A percentile compares a stretch with the other conserved stretches of the same genome.
These are phyloP conservation scores for Strix uralensis DNA, from an alignment of 2,113 vertebrate species.

Conservation along the genomic window DNA sequence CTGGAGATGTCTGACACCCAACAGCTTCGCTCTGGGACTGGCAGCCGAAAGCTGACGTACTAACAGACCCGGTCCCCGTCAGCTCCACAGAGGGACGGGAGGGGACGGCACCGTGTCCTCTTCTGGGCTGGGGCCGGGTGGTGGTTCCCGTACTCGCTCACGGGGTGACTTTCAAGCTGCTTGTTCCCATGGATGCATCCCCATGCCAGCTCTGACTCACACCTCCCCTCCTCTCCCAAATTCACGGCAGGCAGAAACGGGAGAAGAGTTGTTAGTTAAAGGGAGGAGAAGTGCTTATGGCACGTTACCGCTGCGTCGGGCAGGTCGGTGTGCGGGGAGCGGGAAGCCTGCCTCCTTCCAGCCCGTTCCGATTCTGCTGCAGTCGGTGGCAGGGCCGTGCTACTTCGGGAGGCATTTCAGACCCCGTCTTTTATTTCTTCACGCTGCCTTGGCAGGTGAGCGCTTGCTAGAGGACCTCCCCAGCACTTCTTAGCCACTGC, in stretches of 20 bases:
- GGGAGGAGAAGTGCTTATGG: not conserved
- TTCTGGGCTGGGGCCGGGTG: not conserved
- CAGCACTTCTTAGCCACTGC: not conserved
- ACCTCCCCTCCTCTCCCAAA: not conserved
- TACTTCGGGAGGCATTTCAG: not conserved
- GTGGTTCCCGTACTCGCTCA: not conserved
- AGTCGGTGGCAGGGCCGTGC: not conserved
- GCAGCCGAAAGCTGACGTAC: not conserved
- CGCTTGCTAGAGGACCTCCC: not conserved
- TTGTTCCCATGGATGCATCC: not conserved
- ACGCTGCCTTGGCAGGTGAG: accelerated
- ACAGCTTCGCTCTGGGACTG: not conserved
- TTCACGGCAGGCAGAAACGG: not conserved
- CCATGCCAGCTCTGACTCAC: accelerated
- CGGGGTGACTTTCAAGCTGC: accelerated
- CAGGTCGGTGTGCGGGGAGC: not conserved
- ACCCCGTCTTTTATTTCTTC: not conserved
- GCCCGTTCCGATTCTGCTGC: accelerated
- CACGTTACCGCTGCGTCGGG: not conserved
- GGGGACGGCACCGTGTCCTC: not conserved
- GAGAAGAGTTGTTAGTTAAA: not conserved
- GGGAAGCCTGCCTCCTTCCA: accelerated
- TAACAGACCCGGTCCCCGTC: not conserved
- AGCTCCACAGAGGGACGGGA: not conserved
- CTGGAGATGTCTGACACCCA: accelerated